These are phyloP conservation scores for Plutomurus gul DNA, from an alignment of 1,140 invertebrate species.

Conservation along the genomic window DNA sequence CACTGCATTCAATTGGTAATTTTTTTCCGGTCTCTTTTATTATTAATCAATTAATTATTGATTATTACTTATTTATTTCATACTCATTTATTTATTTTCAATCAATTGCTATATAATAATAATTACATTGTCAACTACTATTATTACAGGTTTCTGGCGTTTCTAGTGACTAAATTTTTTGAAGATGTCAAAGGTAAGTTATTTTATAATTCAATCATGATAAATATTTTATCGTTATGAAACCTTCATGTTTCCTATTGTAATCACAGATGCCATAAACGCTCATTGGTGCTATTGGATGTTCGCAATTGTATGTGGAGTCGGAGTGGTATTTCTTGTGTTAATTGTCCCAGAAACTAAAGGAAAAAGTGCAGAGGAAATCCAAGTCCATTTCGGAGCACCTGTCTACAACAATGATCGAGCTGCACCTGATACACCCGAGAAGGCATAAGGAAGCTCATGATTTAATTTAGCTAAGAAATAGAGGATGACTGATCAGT, in stretches of 20 bases:
- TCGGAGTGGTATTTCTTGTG: conserved; percentile 62
- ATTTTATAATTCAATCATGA: neutral
- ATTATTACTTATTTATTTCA: no score
- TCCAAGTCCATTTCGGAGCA: conserved; percentile 56
- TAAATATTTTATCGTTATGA: neutral
- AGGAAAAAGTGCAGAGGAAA: conserved; percentile 66
- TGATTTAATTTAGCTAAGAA: no score
- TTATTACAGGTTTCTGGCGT: conserved; percentile 24
- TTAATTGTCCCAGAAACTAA: conserved; percentile 68
- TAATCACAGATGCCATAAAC: conserved; percentile 27
- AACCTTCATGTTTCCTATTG: neutral
- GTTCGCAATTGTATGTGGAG: conserved; percentile 60
- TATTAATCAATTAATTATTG: no score
- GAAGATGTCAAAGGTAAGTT: conserved; percentile 59
- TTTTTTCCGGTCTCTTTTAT: no score
- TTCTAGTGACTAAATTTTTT: conserved; percentile 62
- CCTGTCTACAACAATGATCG: no score
- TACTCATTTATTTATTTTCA: no score
- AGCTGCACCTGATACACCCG: no score
- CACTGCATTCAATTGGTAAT: conserved; percentile 39
- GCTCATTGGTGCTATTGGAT: conserved; percentile 60
- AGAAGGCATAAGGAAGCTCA: no score
- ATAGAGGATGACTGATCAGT: no score
- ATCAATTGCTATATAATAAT: neutral
- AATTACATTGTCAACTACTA: neutral